A percentile compares a stretch with the other conserved stretches of the same genome.
These are phyloP conservation scores for Stigmatopora nigra DNA, from an alignment of 2,113 vertebrate genomes.

Conservation along the genomic window DNA sequence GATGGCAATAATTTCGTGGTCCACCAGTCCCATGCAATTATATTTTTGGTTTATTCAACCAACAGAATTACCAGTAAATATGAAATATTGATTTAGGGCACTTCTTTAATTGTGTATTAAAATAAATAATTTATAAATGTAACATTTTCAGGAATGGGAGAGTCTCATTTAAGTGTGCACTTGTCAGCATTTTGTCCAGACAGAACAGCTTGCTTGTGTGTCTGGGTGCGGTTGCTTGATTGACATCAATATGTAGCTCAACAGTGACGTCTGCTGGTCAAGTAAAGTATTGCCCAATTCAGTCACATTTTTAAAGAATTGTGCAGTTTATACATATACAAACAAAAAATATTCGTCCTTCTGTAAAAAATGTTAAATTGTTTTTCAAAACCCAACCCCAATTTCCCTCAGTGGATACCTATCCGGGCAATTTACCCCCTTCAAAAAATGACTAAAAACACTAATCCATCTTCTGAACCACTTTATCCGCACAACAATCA, in stretches of 20 bases:
- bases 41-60: neutral
- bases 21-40: neutral
- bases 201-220: too few relatives aligned
- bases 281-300: neutral
- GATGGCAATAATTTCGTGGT: neutral
- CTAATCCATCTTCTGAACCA: too few relatives aligned
- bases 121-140: neutral
- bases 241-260: conserved; percentile 2
- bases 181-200: neutral
- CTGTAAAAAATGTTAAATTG: too few relatives aligned
- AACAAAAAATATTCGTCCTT: too few relatives aligned
- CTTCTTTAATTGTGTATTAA: neutral
- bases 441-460: too few relatives aligned
- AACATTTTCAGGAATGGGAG: neutral
- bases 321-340: too few relatives aligned
- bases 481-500: too few relatives aligned
- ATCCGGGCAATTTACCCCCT: too few relatives aligned
- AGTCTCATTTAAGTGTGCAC: neutral
- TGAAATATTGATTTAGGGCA: neutral
- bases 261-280: conserved; percentile 41
- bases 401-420: too few relatives aligned
- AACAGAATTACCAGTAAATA: neutral
- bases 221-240: neutral
- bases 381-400: too few relatives aligned
- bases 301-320: too few relatives aligned